Base-by-base conservation (phyloP, 2,113 vertebrate species). In the Atherinomorus stipes region DNA sequence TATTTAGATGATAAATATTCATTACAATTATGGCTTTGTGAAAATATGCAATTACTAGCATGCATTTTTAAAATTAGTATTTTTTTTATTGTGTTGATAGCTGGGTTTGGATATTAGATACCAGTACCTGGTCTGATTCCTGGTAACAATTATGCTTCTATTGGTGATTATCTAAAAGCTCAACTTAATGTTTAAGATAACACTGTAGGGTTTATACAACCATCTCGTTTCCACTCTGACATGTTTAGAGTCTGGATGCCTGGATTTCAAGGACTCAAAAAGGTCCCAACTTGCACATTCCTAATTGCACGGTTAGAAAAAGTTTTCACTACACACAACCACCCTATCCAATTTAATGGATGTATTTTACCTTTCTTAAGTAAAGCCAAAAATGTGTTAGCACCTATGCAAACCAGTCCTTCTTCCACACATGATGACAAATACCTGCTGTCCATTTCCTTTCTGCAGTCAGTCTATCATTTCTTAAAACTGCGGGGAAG, bases 401-500 rank as follows among this genome's bases (percentile, higher is more conserved):
- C 50, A 44, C 16, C 8, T 16, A 37, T 61, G 42, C 26, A 54
- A 72, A 47, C 19, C 13, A 54, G 0, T 7, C 13, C 9, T 45
- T 52, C n/a, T 13, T 18, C 40, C 40, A 52, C 26, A 45, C 45
- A 64, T 4, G 42, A n/a, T 18, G 74, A 83, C 63, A 76, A 51
- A 59, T 95, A 98, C 96, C 97, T 99, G 97, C 86, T 98, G 97
- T 77, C 97, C 96, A 45, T 97, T 97, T 92, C 97, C 97, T 91
- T 98, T 98, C 93, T 98, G 96, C 87, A 99, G 93, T 56, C 97
- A 93, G 92, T 98, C 98, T 85, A 98, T 98, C 98, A 98, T 98
- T 89, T 97, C 97, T 84, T 98, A 97, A 91, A 99, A 98, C 37
- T 99, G 97, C 89, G 97, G 94, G 67, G 95, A 94, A 44, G 94